These are phyloP conservation scores for Ataeniobius toweri DNA, from an alignment of 2,797 vertebrate species.

Conservation along the genomic window DNA sequence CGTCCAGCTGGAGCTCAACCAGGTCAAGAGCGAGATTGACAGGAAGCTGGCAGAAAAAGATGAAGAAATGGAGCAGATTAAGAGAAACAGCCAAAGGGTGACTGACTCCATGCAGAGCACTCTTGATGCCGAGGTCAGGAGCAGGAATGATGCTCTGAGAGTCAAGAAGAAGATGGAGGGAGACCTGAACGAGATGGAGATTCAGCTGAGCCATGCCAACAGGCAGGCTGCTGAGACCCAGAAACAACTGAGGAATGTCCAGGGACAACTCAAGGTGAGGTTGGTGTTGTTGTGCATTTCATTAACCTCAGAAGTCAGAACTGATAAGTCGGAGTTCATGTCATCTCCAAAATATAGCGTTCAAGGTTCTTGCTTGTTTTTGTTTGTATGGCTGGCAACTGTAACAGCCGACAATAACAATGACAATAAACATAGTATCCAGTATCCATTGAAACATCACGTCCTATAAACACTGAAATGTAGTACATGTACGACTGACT, in stretches of 20 bases:
- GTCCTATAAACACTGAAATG: no score
- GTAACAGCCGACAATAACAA: no score
- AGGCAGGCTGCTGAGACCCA: slow-evolving; percentile 84
- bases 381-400: no score
- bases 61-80: slow-evolving; percentile 84
- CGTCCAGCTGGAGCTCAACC: slow-evolving; percentile 87
- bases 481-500: no score
- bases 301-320: no score
- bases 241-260: slow-evolving; percentile 82
- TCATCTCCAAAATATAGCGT: no score
- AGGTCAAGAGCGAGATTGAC: slow-evolving; percentile 87
- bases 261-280: no score
- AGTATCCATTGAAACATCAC: no score
- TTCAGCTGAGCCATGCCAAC: slow-evolving; percentile 88
- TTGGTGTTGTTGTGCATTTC: no score
- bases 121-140: slow-evolving; percentile 87
- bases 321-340: no score
- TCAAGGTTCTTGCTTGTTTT: no score
- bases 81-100: slow-evolving; percentile 82
- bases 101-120: slow-evolving; percentile 79
- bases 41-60: slow-evolving; percentile 88
- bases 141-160: slow-evolving; percentile 89
- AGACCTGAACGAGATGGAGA: slow-evolving; percentile 83
- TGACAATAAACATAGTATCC: no score
- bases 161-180: slow-evolving; percentile 82